Percentiles rank a stretch among this genome's conserved stretches.
Evolutionary conservation across 2,888 invertebrate genomes (phyloP).

Genomic region (Pristionchus maxplancki): DNA sequence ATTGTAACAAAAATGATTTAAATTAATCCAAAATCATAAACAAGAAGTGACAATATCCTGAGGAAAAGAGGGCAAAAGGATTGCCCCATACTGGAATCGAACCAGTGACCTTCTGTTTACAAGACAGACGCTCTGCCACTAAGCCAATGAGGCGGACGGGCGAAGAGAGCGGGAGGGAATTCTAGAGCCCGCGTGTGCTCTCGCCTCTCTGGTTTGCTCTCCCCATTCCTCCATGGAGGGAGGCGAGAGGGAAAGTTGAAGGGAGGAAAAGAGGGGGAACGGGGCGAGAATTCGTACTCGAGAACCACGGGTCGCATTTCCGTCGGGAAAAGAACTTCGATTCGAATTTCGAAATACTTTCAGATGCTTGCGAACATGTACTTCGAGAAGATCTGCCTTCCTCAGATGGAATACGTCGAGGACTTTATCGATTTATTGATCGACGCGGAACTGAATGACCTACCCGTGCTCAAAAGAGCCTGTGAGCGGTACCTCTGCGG

Average conservation of each 20-base stretch:
- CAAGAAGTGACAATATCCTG: neutral
- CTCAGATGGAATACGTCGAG: conserved; percentile 76
- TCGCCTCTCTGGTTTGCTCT: neutral
- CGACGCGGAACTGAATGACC: conserved; percentile 76
- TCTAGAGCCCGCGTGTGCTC: conserved; percentile 7
- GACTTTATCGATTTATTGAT: conserved; percentile 70
- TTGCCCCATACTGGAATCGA: conserved; percentile 55
- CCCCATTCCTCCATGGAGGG: neutral
- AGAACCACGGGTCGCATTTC: neutral
- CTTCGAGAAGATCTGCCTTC: conserved; percentile 75
- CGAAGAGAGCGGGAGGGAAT: neutral
- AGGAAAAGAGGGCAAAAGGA: conserved; percentile 1
- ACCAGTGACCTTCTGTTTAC: conserved; percentile 56
- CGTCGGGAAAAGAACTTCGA: neutral
- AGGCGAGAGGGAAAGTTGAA: conserved; percentile 15
- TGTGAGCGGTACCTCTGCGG: conserved; percentile 76
- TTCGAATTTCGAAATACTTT: neutral
- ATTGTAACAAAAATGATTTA: neutral
- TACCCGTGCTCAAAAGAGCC: conserved; percentile 75
- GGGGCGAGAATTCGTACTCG: neutral
- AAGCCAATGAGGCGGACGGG: conserved; percentile 51
- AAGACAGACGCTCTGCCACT: conserved; percentile 55
- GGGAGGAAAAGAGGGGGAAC: neutral
- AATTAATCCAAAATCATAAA: neutral
- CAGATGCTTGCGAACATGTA: conserved; percentile 74